Evolutionary conservation across 1,140 invertebrate species (phyloP), one percentile per base, ranked within the genome.

Genomic region (Drosophila triauraria): DNA sequence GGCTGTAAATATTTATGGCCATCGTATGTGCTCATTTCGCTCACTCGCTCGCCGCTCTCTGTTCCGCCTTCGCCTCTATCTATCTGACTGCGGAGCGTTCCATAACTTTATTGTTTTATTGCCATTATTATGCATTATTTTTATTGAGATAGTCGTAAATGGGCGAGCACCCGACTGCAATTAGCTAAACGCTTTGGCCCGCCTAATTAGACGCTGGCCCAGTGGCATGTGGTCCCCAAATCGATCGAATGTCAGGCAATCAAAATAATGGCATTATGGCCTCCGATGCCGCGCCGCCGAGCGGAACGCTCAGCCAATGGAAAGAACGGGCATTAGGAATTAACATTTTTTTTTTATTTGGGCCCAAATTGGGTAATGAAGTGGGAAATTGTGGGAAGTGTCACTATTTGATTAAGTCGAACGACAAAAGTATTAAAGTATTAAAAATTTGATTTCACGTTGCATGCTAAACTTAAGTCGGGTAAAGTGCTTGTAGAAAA

Each of bases 41-140:
- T 63, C 46, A 48, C 42, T 44, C 32, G 42, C 13, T 30, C 30
- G 30, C 46, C 25, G 30, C 53, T 79, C 15, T 32, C 51, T 54
- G 17, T n/a, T 38, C 32, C 51, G 32, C 30, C 30, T 35, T 23
- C 32, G 17, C 35, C 44, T 53, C 54, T 53, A 54, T 78, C 48
- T 61, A 40, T 68, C 81, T 64, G 59, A 46, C 30, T 50, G 64
- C 23, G 47, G 50, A 47, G 46, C 68, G 74, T 72, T 80, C 78
- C 81, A 88, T 88, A 90, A 82, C 72, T 88, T 88, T 84, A 82
- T 90, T 90, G 85, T 90, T 90, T 88, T 88, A 88, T 85, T 81
- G 75, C 60, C 74, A 77, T 84, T 90, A 85, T 88, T 85, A 87
- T 87, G 85, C 84, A 88, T 88, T 88, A 90, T 78, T 85, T 88